Conservation (phyloP, 1,140 invertebrate genomes). For the Aradophagus sp. region DNA sequence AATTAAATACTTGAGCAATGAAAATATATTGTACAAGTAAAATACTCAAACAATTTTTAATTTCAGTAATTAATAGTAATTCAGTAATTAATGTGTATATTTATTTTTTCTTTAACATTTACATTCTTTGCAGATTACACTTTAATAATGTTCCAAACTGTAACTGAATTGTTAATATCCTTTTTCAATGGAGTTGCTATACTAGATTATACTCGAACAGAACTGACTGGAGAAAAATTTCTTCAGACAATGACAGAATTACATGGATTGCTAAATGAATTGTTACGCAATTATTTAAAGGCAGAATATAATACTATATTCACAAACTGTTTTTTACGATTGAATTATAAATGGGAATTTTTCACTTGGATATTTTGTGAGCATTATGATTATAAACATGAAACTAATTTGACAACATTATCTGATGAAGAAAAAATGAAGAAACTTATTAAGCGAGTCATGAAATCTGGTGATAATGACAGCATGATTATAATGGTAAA, state of each 20-base stretch:
- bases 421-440: too few relatives aligned
- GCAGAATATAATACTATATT: constrained; percentile 38
- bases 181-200: constrained; percentile 58
- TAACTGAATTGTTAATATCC: constrained; percentile 52
- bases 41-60: too few relatives aligned
- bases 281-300: constrained; percentile 40
- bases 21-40: too few relatives aligned
- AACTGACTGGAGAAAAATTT: constrained; percentile 56
- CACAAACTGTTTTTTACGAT: constrained; percentile 40
- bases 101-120: too few relatives aligned
- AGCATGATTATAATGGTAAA: too few relatives aligned
- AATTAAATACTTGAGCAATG: too few relatives aligned
- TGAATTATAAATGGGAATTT: constrained; percentile 38
- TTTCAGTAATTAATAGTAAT: too few relatives aligned
- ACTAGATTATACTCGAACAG: constrained; percentile 47
- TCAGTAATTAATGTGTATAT: too few relatives aligned
- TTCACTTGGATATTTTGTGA: constrained; percentile 14
- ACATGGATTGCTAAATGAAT: constrained; percentile 45
- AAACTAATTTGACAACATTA: too few relatives aligned
- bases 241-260: constrained; percentile 52
- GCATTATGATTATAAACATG: constrained; percentile 25
- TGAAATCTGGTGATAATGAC: too few relatives aligned
- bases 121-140: constrained; percentile 58
- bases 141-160: constrained; percentile 50
- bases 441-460: too few relatives aligned